Base-by-base conservation (phyloP, 2,888 invertebrate genomes). In the Ellobium chinense region DNA sequence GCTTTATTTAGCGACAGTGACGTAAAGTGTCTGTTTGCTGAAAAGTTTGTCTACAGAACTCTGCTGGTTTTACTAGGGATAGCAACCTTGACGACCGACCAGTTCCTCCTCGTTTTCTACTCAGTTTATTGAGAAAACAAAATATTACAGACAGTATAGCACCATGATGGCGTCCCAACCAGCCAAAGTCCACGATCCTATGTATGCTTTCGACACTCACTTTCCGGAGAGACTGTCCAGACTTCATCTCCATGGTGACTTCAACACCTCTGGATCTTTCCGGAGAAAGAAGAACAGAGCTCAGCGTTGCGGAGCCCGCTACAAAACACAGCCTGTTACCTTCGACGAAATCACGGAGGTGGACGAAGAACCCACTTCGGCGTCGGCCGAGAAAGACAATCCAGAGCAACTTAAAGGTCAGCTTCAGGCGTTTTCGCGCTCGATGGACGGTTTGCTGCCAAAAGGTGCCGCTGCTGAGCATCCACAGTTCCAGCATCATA, bases 321-420 rank as follows among this genome's bases (percentile, higher is more conserved):
- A 95, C 89, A 94, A 95, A 87, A 96, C 96, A 54, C 95, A 95
- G 91, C 96, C 96, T 1, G 95, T 96, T 85, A 96, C 96, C 65
- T 96, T 96, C 92, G 95, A 96, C 60, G 96, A 96, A 93, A 96
- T 96, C 86, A 93, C 95, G 95, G 96, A 96, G 93, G 83, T 84
- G 39, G 93, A 94, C 18, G 94, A 94, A 65, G 94, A 94, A 56
- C 88, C 88, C 5, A 88, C 91, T 73, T 86, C 90, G 2, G 36
- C 72, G 12, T 24, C 29, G 18, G 36, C 18, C 36, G 80, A 36
- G 27, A 74, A 58, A 9, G 63, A 75, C 27, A 60, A 31, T 18
- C 75, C 63, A 2, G 76, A 56, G 31, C 86, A 85, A 4, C 83
- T 89, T 29, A 88, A 85, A 82, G 84, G 85, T 46, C 89, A 90